phyloP scores from a whole-genome alignment of 2,888 invertebrate species.

The Aplocera efformata region DNA sequence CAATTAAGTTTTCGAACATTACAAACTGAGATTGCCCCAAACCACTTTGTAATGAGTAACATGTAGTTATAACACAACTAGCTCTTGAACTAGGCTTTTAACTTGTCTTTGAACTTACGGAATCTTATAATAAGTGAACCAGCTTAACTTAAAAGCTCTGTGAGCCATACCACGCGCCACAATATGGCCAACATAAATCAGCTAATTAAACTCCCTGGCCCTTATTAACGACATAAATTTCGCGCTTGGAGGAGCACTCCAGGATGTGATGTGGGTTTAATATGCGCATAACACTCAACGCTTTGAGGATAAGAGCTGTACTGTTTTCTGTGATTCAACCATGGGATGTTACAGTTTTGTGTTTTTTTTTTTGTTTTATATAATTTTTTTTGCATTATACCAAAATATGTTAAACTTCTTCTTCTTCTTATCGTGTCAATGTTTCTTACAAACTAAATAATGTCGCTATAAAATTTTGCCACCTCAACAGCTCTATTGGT shows the following conservation, averaged over 20 bases:
- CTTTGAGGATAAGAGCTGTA: constrained; percentile 19
- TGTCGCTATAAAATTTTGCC: too few relatives aligned
- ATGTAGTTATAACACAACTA: too few relatives aligned
- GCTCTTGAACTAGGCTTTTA: too few relatives aligned
- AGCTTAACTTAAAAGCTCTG: constrained; percentile 2
- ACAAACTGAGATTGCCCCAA: too few relatives aligned
- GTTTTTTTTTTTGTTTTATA: background rate
- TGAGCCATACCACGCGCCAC: constrained; percentile 56
- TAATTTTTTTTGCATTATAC: background rate
- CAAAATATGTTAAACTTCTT: too few relatives aligned
- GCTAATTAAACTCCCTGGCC: constrained; percentile 73
- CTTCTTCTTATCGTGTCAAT: too few relatives aligned
- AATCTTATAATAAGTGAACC: background rate
- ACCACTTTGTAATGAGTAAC: too few relatives aligned
- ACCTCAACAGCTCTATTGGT: too few relatives aligned
- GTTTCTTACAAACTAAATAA: too few relatives aligned
- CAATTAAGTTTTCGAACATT: too few relatives aligned
- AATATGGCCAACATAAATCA: constrained; percentile 73
- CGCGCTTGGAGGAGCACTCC: constrained; percentile 60
- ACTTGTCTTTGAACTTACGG: too few relatives aligned
- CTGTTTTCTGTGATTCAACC: constrained; percentile 15
- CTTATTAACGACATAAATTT: constrained; percentile 79
- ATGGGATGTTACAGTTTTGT: constrained; percentile 21
- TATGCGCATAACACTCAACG: constrained; percentile 56
- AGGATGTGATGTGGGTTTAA: constrained; percentile 63